A percentile compares a stretch with the other conserved stretches of the same genome.
Conservation (phyloP, 1,140 invertebrate genomes). For the Brachionus plicatilis region DNA sequence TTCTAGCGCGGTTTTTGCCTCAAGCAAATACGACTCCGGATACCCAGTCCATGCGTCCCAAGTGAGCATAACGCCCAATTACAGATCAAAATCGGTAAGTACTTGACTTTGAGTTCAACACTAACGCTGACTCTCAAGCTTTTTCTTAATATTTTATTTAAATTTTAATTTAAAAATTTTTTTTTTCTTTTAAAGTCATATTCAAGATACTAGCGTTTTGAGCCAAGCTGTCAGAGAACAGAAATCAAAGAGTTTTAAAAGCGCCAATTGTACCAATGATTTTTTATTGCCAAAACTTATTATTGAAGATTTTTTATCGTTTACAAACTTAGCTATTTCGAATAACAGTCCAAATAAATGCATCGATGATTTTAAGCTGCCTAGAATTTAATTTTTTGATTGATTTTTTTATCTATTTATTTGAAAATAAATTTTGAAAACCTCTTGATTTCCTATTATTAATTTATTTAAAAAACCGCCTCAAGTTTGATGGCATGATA, state of each 20-base stretch:
- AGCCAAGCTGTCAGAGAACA: neutral
- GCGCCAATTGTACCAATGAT: neutral
- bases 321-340: neutral
- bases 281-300: neutral
- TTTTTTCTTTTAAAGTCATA: slow-evolving; percentile 11
- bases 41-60: neutral
- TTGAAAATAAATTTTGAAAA: neutral
- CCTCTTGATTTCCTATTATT: neutral
- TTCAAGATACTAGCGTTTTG: neutral
- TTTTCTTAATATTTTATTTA: neutral
- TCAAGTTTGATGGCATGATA: neutral
- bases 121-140: neutral
- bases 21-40: neutral
- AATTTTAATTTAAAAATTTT: neutral
- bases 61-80: neutral
- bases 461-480: neutral
- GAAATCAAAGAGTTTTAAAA: neutral
- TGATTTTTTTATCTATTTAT: neutral
- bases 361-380: neutral
- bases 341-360: neutral
- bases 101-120: neutral
- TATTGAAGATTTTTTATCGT: neutral
- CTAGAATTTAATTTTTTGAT: slow-evolving; percentile 10
- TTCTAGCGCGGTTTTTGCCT: neutral
- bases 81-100: slow-evolving; percentile 26